phyloP scores from a whole-genome alignment of 1,140 invertebrate genomes.

The Cheumatopsyche charites region DNA sequence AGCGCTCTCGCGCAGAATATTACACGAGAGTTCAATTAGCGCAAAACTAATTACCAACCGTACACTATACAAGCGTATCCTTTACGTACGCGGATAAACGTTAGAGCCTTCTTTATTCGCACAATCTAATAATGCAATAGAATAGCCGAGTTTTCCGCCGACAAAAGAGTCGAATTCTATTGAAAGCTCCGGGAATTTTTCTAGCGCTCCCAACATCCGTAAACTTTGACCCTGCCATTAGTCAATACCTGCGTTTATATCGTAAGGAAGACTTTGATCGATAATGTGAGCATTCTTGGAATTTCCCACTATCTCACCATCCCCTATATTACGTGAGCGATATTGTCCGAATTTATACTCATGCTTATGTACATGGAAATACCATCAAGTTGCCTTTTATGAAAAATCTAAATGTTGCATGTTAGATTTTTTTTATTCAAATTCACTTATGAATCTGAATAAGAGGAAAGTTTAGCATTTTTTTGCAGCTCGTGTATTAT shows the following conservation, averaged over 20 bases:
- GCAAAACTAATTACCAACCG: neutral
- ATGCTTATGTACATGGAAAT: too few relatives aligned
- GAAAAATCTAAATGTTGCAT: neutral
- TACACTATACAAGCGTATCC: neutral
- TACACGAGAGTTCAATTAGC: neutral
- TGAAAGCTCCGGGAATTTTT: neutral
- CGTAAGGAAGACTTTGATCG: slow-evolving; percentile 24
- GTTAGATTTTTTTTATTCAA: neutral
- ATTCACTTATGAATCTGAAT: too few relatives aligned
- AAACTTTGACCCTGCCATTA: slow-evolving; percentile 18
- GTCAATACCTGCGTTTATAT: slow-evolving; percentile 25
- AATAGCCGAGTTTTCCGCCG: neutral
- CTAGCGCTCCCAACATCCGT: neutral
- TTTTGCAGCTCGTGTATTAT: neutral
- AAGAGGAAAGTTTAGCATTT: too few relatives aligned
- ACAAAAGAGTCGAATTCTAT: neutral
- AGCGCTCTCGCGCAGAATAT: neutral
- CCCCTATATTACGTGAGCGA: neutral
- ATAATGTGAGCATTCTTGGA: slow-evolving; percentile 23
- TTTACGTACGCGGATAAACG: neutral
- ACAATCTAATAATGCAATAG: neutral
- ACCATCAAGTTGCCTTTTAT: too few relatives aligned
- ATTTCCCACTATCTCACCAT: slow-evolving; percentile 12
- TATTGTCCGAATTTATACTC: neutral
- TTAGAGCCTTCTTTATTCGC: neutral